These are phyloP conservation scores for Eurytoma adleriae DNA, from an alignment of 2,888 invertebrate genomes.

Conservation along the genomic window DNA sequence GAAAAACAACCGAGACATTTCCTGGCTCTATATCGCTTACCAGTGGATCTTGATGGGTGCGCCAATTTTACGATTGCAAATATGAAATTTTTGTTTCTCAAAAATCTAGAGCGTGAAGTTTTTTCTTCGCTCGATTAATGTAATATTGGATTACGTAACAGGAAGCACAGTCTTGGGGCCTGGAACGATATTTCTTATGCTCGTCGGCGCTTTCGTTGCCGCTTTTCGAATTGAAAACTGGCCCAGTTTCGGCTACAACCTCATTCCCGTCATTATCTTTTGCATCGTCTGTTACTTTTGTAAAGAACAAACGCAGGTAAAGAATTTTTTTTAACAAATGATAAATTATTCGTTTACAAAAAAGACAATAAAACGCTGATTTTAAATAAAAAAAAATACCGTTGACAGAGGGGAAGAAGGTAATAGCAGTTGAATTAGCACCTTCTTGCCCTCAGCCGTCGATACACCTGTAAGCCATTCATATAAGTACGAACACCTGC, in stretches of 20 bases:
- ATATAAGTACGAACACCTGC: too few relatives aligned
- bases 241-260: slow-evolving; percentile 82
- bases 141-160: slow-evolving; percentile 46
- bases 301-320: slow-evolving; percentile 83
- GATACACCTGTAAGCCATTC: too few relatives aligned
- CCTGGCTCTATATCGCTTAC: slow-evolving; percentile 86
- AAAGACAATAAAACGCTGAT: too few relatives aligned
- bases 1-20: slow-evolving; percentile 92
- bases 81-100: not conserved
- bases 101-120: not conserved
- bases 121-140: not conserved
- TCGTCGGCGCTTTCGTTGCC: slow-evolving; percentile 88
- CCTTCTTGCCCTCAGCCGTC: too few relatives aligned
- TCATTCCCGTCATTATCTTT: slow-evolving; percentile 83
- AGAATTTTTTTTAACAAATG: not conserved
- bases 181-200: slow-evolving; percentile 89
- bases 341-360: too few relatives aligned
- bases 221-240: slow-evolving; percentile 86
- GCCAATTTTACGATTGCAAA: not conserved
- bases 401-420: too few relatives aligned
- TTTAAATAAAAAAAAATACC: too few relatives aligned
- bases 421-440: too few relatives aligned
- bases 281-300: slow-evolving; percentile 83
- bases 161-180: slow-evolving; percentile 88
- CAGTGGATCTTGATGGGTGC: slow-evolving; percentile 83